Conservation (phyloP, 2,113 vertebrate genomes). For the Vidua macroura region DNA sequence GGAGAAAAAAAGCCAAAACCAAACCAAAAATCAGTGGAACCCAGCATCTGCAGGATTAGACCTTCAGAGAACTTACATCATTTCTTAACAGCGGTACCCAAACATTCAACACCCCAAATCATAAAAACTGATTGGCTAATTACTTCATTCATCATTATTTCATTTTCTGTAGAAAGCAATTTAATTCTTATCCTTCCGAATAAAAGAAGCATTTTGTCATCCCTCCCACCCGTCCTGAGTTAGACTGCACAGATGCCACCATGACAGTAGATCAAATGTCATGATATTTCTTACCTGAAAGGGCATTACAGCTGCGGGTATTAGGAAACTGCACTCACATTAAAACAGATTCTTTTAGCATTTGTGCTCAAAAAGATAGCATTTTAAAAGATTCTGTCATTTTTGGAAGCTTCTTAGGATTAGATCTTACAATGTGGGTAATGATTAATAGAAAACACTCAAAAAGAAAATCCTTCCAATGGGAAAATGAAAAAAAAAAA, state of each 20-base stretch:
- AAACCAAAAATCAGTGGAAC: not conserved
- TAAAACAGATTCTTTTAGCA: slow-evolving; percentile 69
- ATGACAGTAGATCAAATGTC: slow-evolving; percentile 78
- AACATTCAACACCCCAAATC: slow-evolving; percentile 50
- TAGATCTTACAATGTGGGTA: slow-evolving; percentile 5
- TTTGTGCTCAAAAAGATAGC: slow-evolving; percentile 44
- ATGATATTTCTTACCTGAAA: slow-evolving; percentile 76
- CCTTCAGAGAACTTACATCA: slow-evolving; percentile 1
- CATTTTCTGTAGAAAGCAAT: slow-evolving; percentile 72
- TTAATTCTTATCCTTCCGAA: slow-evolving; percentile 72
- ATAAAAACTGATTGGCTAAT: slow-evolving; percentile 67
- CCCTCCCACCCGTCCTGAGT: slow-evolving; percentile 34
- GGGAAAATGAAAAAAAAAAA: not conserved
- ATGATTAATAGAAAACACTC: slow-evolving; percentile 15
- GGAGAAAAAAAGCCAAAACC: not conserved
- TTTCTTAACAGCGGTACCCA: not conserved
- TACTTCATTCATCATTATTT: slow-evolving; percentile 77
- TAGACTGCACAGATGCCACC: slow-evolving; percentile 58
- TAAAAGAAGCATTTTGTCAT: slow-evolving; percentile 75
- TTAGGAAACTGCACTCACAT: slow-evolving; percentile 58
- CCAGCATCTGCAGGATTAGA: not conserved
- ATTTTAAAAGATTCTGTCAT: slow-evolving; percentile 48
- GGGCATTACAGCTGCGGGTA: slow-evolving; percentile 60
- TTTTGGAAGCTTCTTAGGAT: slow-evolving; percentile 48
- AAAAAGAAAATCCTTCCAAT: not conserved